These are phyloP conservation scores for Latrodectus elegans DNA, from an alignment of 2,888 invertebrate species.

Conservation along the genomic window DNA sequence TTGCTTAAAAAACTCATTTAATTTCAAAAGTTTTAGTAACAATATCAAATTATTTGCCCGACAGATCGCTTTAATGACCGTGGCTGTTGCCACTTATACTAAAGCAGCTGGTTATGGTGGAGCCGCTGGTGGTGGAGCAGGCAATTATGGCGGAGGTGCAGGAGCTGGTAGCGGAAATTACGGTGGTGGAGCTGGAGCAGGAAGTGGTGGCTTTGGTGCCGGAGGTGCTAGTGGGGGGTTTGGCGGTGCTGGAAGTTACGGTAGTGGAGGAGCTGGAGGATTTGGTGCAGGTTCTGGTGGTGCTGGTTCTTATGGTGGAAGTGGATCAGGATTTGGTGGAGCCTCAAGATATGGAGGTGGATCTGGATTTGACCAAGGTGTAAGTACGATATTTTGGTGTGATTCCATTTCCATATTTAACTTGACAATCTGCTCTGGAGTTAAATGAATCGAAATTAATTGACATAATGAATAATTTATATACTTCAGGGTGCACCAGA, in stretches of 20 bases:
- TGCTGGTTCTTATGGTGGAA: neutral
- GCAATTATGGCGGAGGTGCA: neutral
- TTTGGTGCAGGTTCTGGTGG: neutral
- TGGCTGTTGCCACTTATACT: neutral
- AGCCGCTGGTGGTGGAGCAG: neutral
- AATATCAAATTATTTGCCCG: too few relatives aligned
- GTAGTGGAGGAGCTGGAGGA: neutral
- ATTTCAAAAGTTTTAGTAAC: too few relatives aligned
- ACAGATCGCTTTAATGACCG: neutral
- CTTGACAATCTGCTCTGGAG: too few relatives aligned
- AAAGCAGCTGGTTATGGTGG: neutral
- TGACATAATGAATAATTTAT: neutral
- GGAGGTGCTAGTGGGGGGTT: neutral
- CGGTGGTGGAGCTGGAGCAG: neutral
- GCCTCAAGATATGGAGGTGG: neutral
- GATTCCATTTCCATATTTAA: too few relatives aligned
- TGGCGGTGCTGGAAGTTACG: neutral
- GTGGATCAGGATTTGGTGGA: neutral
- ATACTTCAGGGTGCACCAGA: conserved; percentile 27
- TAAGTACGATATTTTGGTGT: neutral
- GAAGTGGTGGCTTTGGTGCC: neutral
- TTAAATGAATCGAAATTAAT: too few relatives aligned
- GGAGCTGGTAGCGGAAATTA: neutral
- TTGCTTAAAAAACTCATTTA: too few relatives aligned
- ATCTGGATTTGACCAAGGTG: neutral